Conservation (phyloP, 35 echinoderm and acorn worm genomes). For the Ptychodera flava region DNA sequence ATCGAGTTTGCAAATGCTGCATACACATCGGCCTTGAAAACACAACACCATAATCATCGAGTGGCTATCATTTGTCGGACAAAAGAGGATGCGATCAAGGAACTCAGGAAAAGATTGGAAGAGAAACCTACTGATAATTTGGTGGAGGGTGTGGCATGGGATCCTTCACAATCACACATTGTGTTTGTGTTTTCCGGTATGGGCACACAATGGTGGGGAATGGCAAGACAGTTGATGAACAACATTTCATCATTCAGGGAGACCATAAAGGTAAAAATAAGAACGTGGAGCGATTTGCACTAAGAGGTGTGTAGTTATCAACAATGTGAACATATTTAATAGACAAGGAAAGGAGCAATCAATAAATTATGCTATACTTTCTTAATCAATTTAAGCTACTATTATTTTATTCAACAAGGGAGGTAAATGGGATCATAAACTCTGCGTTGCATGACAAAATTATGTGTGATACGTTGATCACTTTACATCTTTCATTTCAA, state of each 20-base stretch:
- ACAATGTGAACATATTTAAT: not conserved
- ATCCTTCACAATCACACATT: not conserved
- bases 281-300: not conserved
- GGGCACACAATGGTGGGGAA: conserved; percentile 78
- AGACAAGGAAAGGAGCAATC: not conserved
- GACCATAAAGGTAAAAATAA: conserved; percentile 27
- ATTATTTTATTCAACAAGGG: not conserved
- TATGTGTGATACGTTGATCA: no score
- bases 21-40: not conserved
- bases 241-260: conserved; percentile 19
- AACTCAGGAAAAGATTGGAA: not conserved
- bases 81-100: not conserved
- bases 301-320: no score
- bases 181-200: conserved; percentile 69
- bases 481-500: conserved; percentile 26
- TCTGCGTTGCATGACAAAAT: no score
- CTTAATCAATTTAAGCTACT: not conserved
- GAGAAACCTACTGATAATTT: not conserved
- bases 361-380: not conserved
- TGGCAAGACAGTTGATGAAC: conserved; percentile 46
- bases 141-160: conserved; percentile 25
- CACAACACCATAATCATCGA: not conserved
- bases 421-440: no score
- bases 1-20: not conserved
- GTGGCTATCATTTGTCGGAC: not conserved